These are phyloP conservation scores for Drosophila nikananu DNA, from an alignment of 1,140 invertebrate genomes.

Conservation along the genomic window DNA sequence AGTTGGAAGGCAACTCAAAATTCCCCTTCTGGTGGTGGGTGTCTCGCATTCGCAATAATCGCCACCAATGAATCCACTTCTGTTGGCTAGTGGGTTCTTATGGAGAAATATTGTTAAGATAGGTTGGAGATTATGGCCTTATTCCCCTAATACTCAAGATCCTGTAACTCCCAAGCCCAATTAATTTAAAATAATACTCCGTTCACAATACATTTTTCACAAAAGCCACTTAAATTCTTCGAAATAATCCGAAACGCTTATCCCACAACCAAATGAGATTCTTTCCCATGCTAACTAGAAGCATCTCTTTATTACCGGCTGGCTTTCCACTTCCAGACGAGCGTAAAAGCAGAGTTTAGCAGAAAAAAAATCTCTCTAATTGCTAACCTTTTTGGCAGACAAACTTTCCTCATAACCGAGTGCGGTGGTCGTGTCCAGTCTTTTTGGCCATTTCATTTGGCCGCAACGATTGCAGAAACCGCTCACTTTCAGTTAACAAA, in stretches of 20 bases:
- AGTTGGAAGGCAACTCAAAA: neutral
- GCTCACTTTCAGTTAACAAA: conserved; percentile 61
- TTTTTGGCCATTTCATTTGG: conserved; percentile 56
- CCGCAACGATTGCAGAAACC: conserved; percentile 48
- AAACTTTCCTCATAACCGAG: conserved; percentile 32
- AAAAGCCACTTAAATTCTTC: conserved; percentile 4
- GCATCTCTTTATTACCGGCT: neutral
- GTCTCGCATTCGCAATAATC: conserved; percentile 20
- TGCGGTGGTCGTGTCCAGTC: conserved; percentile 12
- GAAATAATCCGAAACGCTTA: neutral
- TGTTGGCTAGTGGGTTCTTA: neutral
- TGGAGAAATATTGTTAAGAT: neutral
- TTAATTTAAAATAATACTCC: too few relatives aligned
- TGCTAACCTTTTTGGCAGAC: conserved; percentile 37
- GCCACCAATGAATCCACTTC: neutral
- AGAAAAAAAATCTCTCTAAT: conserved; percentile 40
- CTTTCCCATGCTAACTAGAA: conserved; percentile 24
- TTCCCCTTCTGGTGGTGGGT: conserved; percentile 54
- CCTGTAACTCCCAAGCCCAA: too few relatives aligned
- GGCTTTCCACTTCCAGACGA: conserved; percentile 13
- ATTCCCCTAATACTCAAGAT: neutral
- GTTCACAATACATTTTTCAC: neutral
- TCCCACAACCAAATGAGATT: conserved; percentile 22
- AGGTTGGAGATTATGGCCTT: neutral
- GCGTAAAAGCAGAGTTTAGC: conserved; percentile 24